Percentiles rank a stretch among this genome's conserved stretches.
Conservation (phyloP, 2,797 vertebrate genomes). For the Brachyrhaphis roseni region DNA sequence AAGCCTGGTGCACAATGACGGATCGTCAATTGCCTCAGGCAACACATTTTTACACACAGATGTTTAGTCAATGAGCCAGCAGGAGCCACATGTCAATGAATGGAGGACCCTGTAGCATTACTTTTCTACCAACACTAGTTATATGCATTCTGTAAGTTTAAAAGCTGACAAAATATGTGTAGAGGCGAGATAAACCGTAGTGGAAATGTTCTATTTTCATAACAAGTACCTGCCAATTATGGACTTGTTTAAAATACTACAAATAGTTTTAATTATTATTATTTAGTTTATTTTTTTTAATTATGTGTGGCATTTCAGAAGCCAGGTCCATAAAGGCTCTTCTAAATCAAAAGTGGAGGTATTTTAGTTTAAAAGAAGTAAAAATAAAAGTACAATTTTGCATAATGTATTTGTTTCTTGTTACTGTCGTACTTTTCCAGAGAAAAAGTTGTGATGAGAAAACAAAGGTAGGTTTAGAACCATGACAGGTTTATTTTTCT, state of each 20-base stretch:
- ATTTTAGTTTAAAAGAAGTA: background rate
- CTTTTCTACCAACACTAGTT: background rate
- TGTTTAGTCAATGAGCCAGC: slow-evolving; percentile 6
- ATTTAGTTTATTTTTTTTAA: too few species aligned
- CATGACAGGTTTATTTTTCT: background rate
- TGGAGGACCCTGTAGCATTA: background rate
- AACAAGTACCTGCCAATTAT: too few species aligned
- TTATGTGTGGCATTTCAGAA: background rate
- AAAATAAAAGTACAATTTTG: background rate
- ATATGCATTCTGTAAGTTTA: background rate
- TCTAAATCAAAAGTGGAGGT: background rate
- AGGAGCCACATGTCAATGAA: slow-evolving; percentile 12
- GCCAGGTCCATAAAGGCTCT: background rate
- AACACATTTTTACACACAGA: slow-evolving; percentile 2
- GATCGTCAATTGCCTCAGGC: slow-evolving; percentile 8
- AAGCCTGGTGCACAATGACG: slow-evolving; percentile 7
- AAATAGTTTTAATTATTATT: too few species aligned
- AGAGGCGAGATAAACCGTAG: background rate
- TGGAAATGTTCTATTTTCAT: too few species aligned
- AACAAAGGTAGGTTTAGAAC: background rate
- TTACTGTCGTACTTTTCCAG: background rate
- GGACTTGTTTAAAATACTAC: too few species aligned
- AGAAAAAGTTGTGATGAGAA: background rate
- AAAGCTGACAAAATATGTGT: background rate
- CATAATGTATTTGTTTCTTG: background rate